phyloP scores from a whole-genome alignment of 2,888 invertebrate species.

The Toxonevra muliebris region DNA sequence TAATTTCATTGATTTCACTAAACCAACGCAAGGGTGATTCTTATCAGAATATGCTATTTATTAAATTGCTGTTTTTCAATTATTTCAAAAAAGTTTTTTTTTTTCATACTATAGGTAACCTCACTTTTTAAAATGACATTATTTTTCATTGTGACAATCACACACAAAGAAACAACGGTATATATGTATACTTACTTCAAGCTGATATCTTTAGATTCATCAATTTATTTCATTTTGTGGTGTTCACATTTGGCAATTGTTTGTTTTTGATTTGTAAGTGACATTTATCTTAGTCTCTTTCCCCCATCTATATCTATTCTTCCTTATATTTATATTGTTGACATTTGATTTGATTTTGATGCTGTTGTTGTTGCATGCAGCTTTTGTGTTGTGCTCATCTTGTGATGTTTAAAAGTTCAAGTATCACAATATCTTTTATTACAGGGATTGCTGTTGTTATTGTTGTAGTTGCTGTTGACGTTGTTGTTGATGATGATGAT shows the following conservation, averaged over 20 bases:
- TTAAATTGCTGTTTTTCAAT: conserved; percentile 13
- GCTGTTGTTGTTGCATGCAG: too few relatives aligned
- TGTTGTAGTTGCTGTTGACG: too few relatives aligned
- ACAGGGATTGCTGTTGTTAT: too few relatives aligned
- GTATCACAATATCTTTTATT: too few relatives aligned
- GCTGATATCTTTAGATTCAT: not conserved
- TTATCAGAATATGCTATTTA: conserved; percentile 11
- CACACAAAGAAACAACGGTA: not conserved
- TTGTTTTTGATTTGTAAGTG: conserved; percentile 34
- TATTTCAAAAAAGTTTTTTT: conserved; percentile 11
- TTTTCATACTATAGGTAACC: not conserved
- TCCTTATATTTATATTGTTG: too few relatives aligned
- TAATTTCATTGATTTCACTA: too few relatives aligned
- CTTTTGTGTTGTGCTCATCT: too few relatives aligned
- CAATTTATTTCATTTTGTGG: not conserved
- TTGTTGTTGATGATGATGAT: too few relatives aligned
- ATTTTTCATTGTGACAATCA: conserved; percentile 20
- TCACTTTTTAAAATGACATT: conserved; percentile 22
- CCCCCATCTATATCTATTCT: not conserved
- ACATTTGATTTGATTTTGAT: too few relatives aligned
- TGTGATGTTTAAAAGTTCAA: too few relatives aligned
- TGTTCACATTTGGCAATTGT: conserved; percentile 31
- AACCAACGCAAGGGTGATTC: not conserved
- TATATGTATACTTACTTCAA: not conserved
- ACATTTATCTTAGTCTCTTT: conserved; percentile 27